phyloP scores from a whole-genome alignment of 2,888 invertebrate genomes.

The Omphaloscelis lunosa region DNA sequence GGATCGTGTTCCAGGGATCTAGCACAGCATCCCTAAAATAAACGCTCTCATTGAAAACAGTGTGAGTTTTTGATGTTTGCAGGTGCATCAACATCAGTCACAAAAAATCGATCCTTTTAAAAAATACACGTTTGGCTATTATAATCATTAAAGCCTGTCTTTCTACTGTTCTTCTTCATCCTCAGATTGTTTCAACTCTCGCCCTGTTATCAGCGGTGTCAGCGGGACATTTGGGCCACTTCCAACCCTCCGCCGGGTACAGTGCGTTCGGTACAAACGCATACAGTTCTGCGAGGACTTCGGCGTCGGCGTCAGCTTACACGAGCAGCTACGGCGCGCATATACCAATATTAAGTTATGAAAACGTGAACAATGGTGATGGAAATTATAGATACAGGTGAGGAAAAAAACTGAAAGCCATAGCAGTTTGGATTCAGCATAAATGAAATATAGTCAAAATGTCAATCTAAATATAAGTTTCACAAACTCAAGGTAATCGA shows the following conservation, averaged over 20 bases:
- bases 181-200: conserved; percentile 72
- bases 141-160: not conserved
- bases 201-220: conserved; percentile 70
- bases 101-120: too few species aligned
- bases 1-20: not conserved
- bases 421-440: not conserved
- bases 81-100: not conserved
- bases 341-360: conserved; percentile 91
- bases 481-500: not conserved
- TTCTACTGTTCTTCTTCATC: not conserved
- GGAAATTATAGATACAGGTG: conserved; percentile 92
- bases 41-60: not conserved
- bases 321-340: conserved; percentile 72
- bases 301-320: conserved; percentile 68
- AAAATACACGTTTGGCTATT: not conserved
- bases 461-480: too few species aligned
- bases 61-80: too few species aligned
- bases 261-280: conserved; percentile 66
- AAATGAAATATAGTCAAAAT: too few species aligned
- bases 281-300: conserved; percentile 67
- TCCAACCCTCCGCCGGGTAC: conserved; percentile 60
- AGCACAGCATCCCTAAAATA: not conserved
- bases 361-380: conserved; percentile 91
- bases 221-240: conserved; percentile 70
- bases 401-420: not conserved